Conservation (phyloP, 2,113 vertebrate genomes). For the Pardalotus punctatus region DNA sequence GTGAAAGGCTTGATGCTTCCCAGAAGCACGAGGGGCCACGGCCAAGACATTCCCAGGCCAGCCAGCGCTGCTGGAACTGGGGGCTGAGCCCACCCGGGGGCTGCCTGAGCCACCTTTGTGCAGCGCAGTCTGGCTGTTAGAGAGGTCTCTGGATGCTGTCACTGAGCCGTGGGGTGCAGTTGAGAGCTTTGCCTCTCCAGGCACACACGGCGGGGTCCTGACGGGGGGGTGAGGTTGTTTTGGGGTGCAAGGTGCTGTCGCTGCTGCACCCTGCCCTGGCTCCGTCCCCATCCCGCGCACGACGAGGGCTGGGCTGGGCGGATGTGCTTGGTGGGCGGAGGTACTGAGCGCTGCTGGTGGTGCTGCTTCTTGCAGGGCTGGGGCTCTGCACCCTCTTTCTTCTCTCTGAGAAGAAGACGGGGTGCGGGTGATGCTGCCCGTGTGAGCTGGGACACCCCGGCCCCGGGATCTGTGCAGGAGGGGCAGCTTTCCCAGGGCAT, state of each 20-base stretch:
- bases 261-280: background rate
- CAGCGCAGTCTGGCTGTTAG: fast-evolving
- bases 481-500: background rate
- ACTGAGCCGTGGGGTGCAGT: background rate
- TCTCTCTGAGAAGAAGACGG: fast-evolving
- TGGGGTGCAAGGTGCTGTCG: background rate
- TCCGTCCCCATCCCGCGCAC: background rate
- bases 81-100: background rate
- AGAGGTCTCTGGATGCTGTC: background rate
- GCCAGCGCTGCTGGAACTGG: background rate
- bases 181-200: background rate
- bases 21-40: background rate
- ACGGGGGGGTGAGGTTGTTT: fast-evolving
- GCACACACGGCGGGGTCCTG: fast-evolving
- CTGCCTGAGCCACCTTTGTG: background rate
- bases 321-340: fast-evolving
- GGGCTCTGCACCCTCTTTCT: background rate
- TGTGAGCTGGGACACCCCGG: fast-evolving
- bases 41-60: background rate
- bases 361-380: background rate
- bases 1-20: background rate
- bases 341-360: background rate
- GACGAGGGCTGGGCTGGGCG: background rate
- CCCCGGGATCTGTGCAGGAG: background rate
- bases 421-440: background rate